Evolutionary conservation across 1,140 invertebrate species (phyloP).

Genomic region (Tribolium madens): DNA sequence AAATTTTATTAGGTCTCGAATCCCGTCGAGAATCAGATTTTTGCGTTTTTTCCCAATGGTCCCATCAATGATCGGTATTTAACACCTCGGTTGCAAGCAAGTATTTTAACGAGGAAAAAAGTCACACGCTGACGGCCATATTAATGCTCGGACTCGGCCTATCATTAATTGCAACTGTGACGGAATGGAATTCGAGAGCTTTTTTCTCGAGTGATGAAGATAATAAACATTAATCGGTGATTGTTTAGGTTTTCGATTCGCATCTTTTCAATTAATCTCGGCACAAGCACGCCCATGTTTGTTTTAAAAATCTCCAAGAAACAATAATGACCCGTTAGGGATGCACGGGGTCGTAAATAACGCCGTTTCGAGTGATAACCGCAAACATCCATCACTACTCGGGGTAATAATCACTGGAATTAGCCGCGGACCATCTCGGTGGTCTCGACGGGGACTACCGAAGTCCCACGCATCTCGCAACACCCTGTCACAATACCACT

Average conservation of each 20-base stretch:
- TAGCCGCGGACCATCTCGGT: conserved; percentile 57
- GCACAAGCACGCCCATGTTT: conserved; percentile 13
- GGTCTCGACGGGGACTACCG: conserved; percentile 58
- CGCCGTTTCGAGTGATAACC: conserved; percentile 27
- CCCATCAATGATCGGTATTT: conserved; percentile 14
- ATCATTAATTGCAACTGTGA: conserved; percentile 12
- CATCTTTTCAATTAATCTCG: neutral
- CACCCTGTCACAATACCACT: conserved; percentile 59
- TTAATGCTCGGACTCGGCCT: neutral
- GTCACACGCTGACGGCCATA: neutral
- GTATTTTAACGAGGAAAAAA: conserved; percentile 12
- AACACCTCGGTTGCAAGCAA: conserved; percentile 6
- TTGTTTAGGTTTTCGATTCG: neutral
- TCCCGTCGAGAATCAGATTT: neutral
- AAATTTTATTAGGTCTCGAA: conserved; percentile 3
- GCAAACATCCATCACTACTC: conserved; percentile 19
- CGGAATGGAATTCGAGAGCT: neutral
- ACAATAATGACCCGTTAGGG: conserved; percentile 29
- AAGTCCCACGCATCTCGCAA: conserved; percentile 54
- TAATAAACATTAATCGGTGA: conserved; percentile 9
- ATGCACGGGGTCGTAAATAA: conserved; percentile 9
- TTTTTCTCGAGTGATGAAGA: conserved; percentile 2
- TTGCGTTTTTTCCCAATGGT: neutral
- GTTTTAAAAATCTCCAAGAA: neutral
- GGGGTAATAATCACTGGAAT: conserved; percentile 60